Conservation (phyloP, 2,113 vertebrate species). For the Barnardius zonarius region DNA sequence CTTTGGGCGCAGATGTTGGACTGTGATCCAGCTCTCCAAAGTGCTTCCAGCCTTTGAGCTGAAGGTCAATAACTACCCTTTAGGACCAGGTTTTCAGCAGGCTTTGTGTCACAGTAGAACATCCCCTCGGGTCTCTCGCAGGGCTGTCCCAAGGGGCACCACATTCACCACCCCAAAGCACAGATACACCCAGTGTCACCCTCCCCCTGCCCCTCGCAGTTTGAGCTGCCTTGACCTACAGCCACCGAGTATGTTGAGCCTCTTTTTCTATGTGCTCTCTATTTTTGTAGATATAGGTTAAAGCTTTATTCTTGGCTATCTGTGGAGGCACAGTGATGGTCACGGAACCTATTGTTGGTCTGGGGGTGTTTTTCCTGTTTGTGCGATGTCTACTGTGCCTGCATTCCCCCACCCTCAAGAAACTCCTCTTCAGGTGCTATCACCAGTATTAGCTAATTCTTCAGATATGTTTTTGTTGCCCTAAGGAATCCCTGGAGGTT, state of each 20-base stretch:
- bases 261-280: neutral
- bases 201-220: neutral
- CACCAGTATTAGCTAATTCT: neutral
- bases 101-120: neutral
- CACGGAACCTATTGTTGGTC: neutral
- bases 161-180: neutral
- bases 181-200: rapidly evolving
- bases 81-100: neutral
- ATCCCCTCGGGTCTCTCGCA: rapidly evolving
- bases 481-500: neutral
- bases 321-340: neutral
- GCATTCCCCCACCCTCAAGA: neutral
- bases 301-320: neutral
- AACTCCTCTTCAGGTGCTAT: neutral
- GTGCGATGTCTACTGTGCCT: neutral
- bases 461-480: neutral
- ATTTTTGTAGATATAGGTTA: neutral
- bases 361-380: neutral
- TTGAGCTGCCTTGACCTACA: neutral
- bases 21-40: neutral
- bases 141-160: neutral
- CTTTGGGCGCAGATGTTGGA: neutral
- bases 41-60: neutral
- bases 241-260: neutral
- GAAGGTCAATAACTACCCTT: neutral